Base-by-base conservation (phyloP, 37 sponge, comb jelly and placozoan species). In the Geodia barretti region DNA sequence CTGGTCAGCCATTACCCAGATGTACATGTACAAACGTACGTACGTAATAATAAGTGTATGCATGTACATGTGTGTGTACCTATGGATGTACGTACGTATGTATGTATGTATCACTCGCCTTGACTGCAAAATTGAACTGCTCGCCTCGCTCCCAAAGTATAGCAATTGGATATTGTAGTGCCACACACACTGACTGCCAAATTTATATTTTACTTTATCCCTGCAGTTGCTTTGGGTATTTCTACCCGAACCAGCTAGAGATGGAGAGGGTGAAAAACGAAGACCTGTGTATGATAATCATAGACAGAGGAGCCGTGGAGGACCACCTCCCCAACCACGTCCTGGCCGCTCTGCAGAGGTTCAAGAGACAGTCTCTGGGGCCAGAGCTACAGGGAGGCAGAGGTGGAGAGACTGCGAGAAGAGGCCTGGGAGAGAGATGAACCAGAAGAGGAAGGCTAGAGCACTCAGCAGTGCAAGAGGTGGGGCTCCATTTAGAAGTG, bases 321-420 rank as follows among this genome's bases (percentile, higher is more conserved):
- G 76, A 84, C 41, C 84, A 84, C 32, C 23, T 84, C 7, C 84
- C 84, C 20, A 76, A 84, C 62, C 32, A 67, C 29, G 84, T 84
- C 32, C 74, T 73, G 4, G 8, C 41, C 7, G 54, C 74, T 3
- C 74, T 73, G 25, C 20, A 73, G 31, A 41, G 74, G 7, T 73
- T 54, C 74, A 40, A 73, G 31, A 14, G 7, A 19, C 72, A 70
- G 60, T n/a, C n/a, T n/a, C n/a, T n/a, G n/a, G n/a, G n/a, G 7
- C 11, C 54, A 47, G 54, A 7, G 14, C 14, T 47, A 47, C 14
- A 14, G 14, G 7, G 54, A 7, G 14, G 14, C 54, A 47, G 54
- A 7, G 7, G 54, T 47, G 14, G 54, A 47, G 14, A 47, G 14
- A 47, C 54, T 47, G 11, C 54, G 54, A 17, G 54, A 47, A 47